These are phyloP conservation scores for Jaculus jaculus DNA, from an alignment of 2,113 vertebrate genomes.

Conservation along the genomic window DNA sequence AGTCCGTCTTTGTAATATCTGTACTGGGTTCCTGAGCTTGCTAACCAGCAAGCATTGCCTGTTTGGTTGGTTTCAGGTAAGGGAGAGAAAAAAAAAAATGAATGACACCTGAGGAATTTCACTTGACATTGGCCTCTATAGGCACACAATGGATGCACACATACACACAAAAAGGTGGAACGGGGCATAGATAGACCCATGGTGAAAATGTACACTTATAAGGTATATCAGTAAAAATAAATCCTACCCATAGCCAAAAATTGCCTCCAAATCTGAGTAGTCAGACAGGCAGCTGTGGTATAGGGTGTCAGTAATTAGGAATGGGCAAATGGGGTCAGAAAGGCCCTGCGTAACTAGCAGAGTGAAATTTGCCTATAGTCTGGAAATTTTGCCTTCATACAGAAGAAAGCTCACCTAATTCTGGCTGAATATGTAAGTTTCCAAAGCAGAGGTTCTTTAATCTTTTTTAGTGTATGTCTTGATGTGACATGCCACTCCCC, in stretches of 20 bases:
- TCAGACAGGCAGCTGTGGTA: not conserved
- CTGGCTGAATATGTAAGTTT: not conserved
- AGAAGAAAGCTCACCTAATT: not conserved
- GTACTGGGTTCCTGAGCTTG: too few relatives aligned
- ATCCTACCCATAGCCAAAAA: not conserved
- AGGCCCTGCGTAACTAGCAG: not conserved
- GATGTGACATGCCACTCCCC: not conserved
- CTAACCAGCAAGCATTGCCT: too few relatives aligned
- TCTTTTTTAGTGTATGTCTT: conserved; percentile 7
- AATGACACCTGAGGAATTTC: too few relatives aligned
- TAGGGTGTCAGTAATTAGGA: not conserved
- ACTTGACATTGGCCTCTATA: too few relatives aligned
- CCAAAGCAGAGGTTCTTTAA: not conserved
- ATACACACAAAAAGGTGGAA: too few relatives aligned
- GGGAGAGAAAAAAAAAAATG: too few relatives aligned
- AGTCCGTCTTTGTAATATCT: too few relatives aligned
- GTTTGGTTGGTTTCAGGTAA: too few relatives aligned
- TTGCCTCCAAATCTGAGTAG: not conserved
- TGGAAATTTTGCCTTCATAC: not conserved
- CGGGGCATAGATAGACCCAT: too few relatives aligned
- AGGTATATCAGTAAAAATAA: not conserved
- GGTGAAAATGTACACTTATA: not conserved
- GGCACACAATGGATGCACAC: too few relatives aligned
- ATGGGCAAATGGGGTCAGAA: not conserved
- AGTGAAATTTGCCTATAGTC: not conserved